Conservation (phyloP, 2,113 vertebrate species). For the Hippotragus niger region DNA sequence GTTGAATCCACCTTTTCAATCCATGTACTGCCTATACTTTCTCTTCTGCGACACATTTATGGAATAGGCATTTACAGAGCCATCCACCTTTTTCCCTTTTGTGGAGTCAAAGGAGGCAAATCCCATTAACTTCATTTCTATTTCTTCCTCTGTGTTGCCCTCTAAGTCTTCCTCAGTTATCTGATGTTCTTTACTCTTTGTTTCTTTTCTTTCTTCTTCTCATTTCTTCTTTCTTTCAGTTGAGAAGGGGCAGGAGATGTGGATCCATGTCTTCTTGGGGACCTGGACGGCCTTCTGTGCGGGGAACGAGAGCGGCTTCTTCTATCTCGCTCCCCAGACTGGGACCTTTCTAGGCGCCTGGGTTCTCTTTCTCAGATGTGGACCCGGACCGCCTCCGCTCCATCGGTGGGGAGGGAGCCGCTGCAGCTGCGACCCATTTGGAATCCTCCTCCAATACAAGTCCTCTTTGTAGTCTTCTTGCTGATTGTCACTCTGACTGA, state of each 20-base stretch:
- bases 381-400: conserved; percentile 94
- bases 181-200: conserved; percentile 89
- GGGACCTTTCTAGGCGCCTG: conserved; percentile 88
- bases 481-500: background rate
- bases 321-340: conserved; percentile 91
- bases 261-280: conserved; percentile 90
- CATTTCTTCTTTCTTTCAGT: conserved; percentile 81
- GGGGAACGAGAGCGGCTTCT: conserved; percentile 92
- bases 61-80: conserved; percentile 91
- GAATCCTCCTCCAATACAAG: background rate
- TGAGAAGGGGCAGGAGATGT: conserved; percentile 86
- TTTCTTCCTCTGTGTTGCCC: conserved; percentile 96
- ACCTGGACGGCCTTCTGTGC: conserved; percentile 92
- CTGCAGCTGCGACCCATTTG: background rate
- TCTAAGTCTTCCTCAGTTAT: conserved; percentile 95
- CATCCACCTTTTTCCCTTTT: conserved; percentile 92
- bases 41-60: conserved; percentile 93
- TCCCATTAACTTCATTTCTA: conserved; percentile 94
- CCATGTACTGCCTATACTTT: background rate
- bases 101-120: conserved; percentile 78
- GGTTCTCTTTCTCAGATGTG: conserved; percentile 90
- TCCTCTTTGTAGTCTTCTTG: background rate
- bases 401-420: background rate
- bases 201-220: conserved; percentile 89
- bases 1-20: background rate